Percentiles rank a stretch among this genome's conserved stretches.
Conservation (phyloP, 2,113 vertebrate genomes). For the Kobus ellipsiprymnus region DNA sequence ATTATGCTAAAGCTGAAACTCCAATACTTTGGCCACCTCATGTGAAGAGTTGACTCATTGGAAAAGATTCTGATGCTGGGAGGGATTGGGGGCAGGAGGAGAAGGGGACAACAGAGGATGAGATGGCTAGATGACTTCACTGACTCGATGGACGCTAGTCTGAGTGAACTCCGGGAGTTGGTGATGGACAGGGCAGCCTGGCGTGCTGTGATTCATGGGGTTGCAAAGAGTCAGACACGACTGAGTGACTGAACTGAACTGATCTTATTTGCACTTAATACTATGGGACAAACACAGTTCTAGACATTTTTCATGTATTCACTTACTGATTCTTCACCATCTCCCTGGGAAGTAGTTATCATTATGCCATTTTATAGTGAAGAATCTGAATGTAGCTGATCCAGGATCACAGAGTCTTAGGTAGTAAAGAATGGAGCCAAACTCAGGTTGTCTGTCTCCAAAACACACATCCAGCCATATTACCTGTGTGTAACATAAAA, state of each 20-base stretch:
- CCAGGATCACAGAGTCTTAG: not conserved
- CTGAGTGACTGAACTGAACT: no score
- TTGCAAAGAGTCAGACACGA: accelerated
- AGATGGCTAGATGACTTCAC: no score
- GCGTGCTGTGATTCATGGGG: accelerated
- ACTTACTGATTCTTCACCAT: not conserved
- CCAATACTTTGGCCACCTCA: no score
- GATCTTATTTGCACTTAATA: not conserved
- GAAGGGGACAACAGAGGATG: no score
- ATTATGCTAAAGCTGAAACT: no score
- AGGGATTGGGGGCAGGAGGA: no score
- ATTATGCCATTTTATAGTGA: not conserved
- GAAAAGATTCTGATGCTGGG: no score
- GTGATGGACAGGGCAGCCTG: no score
- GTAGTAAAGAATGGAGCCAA: not conserved
- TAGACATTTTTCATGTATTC: not conserved
- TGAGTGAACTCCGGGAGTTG: no score
- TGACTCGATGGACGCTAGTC: accelerated
- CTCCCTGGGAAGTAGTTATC: not conserved
- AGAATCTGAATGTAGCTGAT: not conserved
- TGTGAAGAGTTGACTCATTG: no score
- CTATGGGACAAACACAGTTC: not conserved
- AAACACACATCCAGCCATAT: no score
- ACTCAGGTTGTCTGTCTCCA: not conserved
- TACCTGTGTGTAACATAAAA: not conserved